Evolutionary conservation across 2,888 invertebrate species (phyloP), one percentile per base, ranked within the genome.

Genomic region (Papilio protenor): DNA sequence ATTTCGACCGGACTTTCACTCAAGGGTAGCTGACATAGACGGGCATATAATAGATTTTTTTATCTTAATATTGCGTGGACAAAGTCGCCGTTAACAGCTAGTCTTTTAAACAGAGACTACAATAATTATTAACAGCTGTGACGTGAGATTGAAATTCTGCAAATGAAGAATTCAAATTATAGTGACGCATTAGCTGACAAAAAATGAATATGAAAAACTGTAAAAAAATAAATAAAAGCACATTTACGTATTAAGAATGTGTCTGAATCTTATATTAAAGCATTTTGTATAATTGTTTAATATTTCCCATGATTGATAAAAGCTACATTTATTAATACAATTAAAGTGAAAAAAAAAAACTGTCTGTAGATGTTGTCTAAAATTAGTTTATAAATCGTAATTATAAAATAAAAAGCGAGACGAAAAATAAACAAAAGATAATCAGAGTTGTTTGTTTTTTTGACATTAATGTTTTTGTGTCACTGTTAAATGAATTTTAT

Each of bases 281-380:
- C 33, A 16, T 14, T 27, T 27, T 61, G 27, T 61, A 10, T 64
- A 27, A 64, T 27, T 64, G 64, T 64, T 64, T 33, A 16, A 23
- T 59, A 8, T 64, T 64, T 64, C 64, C 18, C 64, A 64, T 64
- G 64, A 18, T 27, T 61, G 23, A 61, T 64, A 59, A 64, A 33
- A 64, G 16, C 1, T 64, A 18, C 11, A 64, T 14, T 8, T 18
- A 4, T 8, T 40, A 64, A 11, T 27, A 4, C 14, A 16, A 64
- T 6, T 8, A 8, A 18, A 6, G 10, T 33, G 6, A 14, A 16
- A 61, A 33, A 33, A 33, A 64, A 33, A 64, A 33, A 33, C 33
- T 64, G 27, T 64, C 27, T 27, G 16, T 27, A 18, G 64, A 27
- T 27, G 14, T 61, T 61, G 23, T 23, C 11, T 21, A 11, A 59